Evolutionary conservation across 2,888 invertebrate species (phyloP), one percentile per base, ranked within the genome.

Genomic region (Saturnia japonica): DNA sequence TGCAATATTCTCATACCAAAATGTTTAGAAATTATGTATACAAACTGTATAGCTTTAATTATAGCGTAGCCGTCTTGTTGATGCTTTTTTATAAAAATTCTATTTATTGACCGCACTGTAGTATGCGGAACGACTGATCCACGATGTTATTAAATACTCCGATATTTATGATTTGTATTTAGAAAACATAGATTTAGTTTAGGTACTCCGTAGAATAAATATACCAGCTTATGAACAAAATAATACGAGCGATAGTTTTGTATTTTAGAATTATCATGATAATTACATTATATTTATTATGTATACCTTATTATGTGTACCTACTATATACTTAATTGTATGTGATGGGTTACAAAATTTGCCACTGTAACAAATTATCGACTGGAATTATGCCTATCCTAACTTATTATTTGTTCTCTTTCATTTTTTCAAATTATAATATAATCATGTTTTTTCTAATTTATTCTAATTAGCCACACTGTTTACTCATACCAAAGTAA

Each of bases 1-100:
- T 93, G 93, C 91, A 92, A 91, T 93, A 93, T 92, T 92, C 91
- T 93, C 92, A 85, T 93, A 93, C 88, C 87, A 88, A 75, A 86
- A 84, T 88, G 80, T 92, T 91, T 92, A 92, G 92, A 91, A 87
- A 87, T 88, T 92, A 92, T 91, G 89, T 93, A 93, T 93, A 93
- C 93, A 93, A 91, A 91, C 76, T 90, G 87, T 93, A 89, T 93
- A 93, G 92, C 91, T 92, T 91, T 93, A 93, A 93, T 85, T 81
- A 88, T 91, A 92, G 91, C 79, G 89, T 93, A 93, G 93, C 87
- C 89, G 92, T 93, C 92, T 92, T 91, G 93, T 93, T 93, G 88
- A 92, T 86, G 93, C 92, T 93, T 93, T 91, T 91, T 91, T 64
- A 64, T 40, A 64, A 64, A 92, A 91, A 93, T 85, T 92, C 89